Evolutionary conservation across 64 coral and sea anemone genomes (phyloP).

Genomic region (Astreopora myriophthalma): DNA sequence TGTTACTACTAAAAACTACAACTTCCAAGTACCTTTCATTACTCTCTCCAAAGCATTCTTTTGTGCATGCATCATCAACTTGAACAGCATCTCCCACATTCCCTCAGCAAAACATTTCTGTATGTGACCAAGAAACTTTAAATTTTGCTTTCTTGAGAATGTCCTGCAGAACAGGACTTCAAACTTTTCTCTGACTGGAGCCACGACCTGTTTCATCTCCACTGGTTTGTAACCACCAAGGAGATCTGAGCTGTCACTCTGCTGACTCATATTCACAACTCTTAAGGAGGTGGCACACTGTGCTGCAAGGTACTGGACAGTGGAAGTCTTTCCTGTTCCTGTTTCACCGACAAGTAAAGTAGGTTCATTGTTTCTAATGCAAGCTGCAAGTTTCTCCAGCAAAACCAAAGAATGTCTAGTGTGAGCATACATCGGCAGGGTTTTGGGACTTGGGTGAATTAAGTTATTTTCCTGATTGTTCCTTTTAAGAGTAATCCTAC

Average conservation of each 20-base stretch:
- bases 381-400: slow-evolving; percentile 88
- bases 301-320: slow-evolving; percentile 81
- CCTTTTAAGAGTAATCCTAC: slow-evolving; percentile 77
- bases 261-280: slow-evolving; percentile 98
- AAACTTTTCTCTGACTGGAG: slow-evolving; percentile 88
- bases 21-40: slow-evolving; percentile 25
- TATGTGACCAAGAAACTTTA: slow-evolving; percentile 85
- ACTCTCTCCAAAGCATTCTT: slow-evolving; percentile 80
- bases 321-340: slow-evolving; percentile 96
- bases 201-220: slow-evolving; percentile 97
- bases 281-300: slow-evolving; percentile 73
- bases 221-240: slow-evolving; percentile 97
- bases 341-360: slow-evolving; percentile 96
- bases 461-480: neutral
- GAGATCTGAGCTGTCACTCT: slow-evolving; percentile 96
- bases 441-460: neutral
- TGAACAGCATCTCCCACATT: slow-evolving; percentile 94
- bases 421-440: slow-evolving; percentile 75
- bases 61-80: slow-evolving; percentile 88
- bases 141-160: slow-evolving; percentile 97
- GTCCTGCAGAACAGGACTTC: slow-evolving; percentile 88
- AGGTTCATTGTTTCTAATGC: slow-evolving; percentile 87
- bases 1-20: no score
- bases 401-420: slow-evolving; percentile 90
- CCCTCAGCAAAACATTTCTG: slow-evolving; percentile 91